A percentile compares a stretch with the other conserved stretches of the same genome.
phyloP scores from a whole-genome alignment of 1,140 invertebrate species.

The Lethocerus indicus region DNA sequence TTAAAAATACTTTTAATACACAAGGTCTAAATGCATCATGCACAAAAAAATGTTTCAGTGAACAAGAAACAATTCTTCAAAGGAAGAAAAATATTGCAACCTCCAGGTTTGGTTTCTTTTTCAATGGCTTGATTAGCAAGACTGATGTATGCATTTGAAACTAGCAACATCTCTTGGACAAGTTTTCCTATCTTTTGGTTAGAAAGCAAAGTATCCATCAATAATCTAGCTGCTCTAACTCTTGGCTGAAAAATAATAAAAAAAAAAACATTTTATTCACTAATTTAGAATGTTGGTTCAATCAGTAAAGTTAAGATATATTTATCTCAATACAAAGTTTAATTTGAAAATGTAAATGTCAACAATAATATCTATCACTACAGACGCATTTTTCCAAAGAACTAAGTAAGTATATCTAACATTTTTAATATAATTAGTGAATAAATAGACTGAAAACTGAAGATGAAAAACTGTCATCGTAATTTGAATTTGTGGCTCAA shows the following conservation, averaged over 20 bases:
- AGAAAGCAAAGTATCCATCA: slow-evolving; percentile 20
- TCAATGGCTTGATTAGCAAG: slow-evolving; percentile 22
- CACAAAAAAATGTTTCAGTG: too few species aligned
- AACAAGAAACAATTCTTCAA: too few species aligned
- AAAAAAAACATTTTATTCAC: too few species aligned
- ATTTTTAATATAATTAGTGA: background rate
- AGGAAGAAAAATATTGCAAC: slow-evolving; percentile 31
- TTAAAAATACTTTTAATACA: too few species aligned
- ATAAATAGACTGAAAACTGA: background rate
- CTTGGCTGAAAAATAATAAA: slow-evolving; percentile 17
- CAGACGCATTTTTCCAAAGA: too few species aligned
- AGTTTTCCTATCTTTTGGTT: slow-evolving; percentile 16
- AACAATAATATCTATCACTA: too few species aligned
- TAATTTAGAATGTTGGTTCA: too few species aligned
- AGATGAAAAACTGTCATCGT: slow-evolving; percentile 17
- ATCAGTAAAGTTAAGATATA: too few species aligned
- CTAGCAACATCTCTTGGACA: slow-evolving; percentile 21
- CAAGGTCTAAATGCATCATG: too few species aligned
- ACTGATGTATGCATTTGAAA: slow-evolving; percentile 17
- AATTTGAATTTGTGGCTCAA: slow-evolving; percentile 19
- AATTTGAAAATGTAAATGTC: too few species aligned
- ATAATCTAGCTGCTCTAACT: slow-evolving; percentile 20
- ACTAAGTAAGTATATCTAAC: background rate
- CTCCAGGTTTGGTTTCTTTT: slow-evolving; percentile 24
- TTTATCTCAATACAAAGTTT: too few species aligned